Base-by-base conservation (phyloP, 2,113 vertebrate genomes). In the Bos taurus region DNA sequence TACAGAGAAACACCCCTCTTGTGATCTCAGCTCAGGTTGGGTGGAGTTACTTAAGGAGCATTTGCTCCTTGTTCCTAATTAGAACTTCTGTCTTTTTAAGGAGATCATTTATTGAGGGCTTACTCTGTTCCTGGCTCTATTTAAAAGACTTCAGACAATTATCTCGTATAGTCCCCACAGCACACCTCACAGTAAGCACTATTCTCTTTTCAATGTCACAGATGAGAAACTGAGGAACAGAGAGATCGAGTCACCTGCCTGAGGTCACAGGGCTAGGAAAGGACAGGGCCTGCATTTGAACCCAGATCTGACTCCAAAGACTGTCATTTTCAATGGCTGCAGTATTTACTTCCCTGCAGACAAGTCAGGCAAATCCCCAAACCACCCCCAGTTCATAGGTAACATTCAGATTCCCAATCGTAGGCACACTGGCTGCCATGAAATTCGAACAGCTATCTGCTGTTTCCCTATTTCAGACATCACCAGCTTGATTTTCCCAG, bases 351-450 rank as follows among this genome's bases (percentile, higher is more conserved):
- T 81, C n/a, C 40, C 91, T 50, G 9, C 6, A 36, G 5, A 36
- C 30, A 33, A 40, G 12, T n/a, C 28, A 36, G 43, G n/a, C 28
- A 85, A 77, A 23, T 59, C 23, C 23, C 40, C 28, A 28, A 81
- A 43, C 54, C 40, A 23, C 17, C n/a, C 11, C 36, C 28, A 6
- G 5, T 26, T 19, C 16, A 12, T 1, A 33, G 71, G 21, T 30
- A 17, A 54, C 10, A 7, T 40, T 83, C 40, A 67, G 12, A 48
- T 33, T 33, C 25, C 7, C 36, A 9, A 19, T 12, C 16, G 5
- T 5, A 4, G 4, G 36, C 6, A 33, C 19, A 5, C 0, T 5
- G 50, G 7, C 7, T 21, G 33, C 25, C 9, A 3, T 28, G 26
- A 43, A 26, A 21, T 16, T n/a, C 10, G 28, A 33, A 50, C 8